phyloP scores from a whole-genome alignment of 2,113 vertebrate species.

The Mus pahari region DNA sequence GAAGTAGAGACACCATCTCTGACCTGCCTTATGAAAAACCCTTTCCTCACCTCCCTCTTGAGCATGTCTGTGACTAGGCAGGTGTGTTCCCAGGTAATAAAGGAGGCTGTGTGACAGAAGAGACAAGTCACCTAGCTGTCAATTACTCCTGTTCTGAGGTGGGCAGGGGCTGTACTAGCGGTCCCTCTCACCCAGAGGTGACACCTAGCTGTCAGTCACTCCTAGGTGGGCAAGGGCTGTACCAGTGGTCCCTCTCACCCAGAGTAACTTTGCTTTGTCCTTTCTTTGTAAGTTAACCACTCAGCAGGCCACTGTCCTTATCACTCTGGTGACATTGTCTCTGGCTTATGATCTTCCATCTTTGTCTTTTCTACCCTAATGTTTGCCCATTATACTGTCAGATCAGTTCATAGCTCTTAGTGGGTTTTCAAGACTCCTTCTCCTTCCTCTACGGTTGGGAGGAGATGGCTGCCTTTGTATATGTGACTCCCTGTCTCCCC shows the following conservation, averaged over 20 bases:
- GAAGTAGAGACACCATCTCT: too few relatives aligned
- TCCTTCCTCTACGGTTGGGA: background rate
- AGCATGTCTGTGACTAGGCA: background rate
- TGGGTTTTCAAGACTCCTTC: background rate
- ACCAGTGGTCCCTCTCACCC: constrained; percentile 60
- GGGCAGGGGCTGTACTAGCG: background rate
- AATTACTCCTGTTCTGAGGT: constrained; percentile 10
- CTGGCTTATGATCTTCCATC: background rate
- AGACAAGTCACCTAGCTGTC: background rate
- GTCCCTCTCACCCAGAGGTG: constrained; percentile 61
- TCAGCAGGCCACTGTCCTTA: background rate
- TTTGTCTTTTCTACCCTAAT: background rate
- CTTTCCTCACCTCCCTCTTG: background rate
- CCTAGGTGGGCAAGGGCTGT: background rate
- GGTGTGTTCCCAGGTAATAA: background rate
- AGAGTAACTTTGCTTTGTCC: constrained; percentile 48
- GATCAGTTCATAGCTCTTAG: background rate
- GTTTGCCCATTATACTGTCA: background rate
- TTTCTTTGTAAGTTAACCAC: background rate
- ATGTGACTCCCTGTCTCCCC: constrained; percentile 37
- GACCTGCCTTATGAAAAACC: background rate
- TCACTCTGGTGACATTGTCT: background rate
- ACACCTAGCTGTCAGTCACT: background rate
- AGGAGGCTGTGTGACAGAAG: background rate
- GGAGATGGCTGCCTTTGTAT: background rate